Conservation (phyloP, 37 sponge, comb jelly and placozoan genomes). For the Tethya wilhelma region DNA sequence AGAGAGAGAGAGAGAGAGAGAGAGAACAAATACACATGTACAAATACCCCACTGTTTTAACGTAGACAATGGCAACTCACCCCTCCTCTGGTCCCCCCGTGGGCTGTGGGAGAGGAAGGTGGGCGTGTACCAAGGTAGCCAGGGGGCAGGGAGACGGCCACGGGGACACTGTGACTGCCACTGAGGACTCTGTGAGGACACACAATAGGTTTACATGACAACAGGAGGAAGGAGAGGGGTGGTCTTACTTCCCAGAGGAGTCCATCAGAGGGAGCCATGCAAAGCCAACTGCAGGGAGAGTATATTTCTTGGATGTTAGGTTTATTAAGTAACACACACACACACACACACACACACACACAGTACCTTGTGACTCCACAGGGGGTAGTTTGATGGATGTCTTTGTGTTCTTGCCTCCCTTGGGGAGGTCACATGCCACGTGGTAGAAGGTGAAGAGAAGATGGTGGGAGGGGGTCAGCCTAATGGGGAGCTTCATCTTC, state of each 20-base stretch:
- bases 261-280: slow-evolving; percentile 88
- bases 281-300: slow-evolving; percentile 81
- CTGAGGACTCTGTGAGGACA: slow-evolving; percentile 31
- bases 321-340: background rate
- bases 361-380: slow-evolving; percentile 24
- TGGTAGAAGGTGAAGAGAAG: slow-evolving; percentile 92
- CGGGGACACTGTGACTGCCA: slow-evolving; percentile 55
- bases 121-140: slow-evolving; percentile 61
- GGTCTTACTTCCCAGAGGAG: slow-evolving; percentile 64
- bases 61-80: background rate
- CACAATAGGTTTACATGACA: too few species aligned
- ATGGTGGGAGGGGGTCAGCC: slow-evolving; percentile 69
- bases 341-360: slow-evolving; percentile 13
- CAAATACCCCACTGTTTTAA: background rate
- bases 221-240: too few species aligned
- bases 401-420: slow-evolving; percentile 36
- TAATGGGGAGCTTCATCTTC: slow-evolving; percentile 83
- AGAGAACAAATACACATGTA: background rate
- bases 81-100: slow-evolving; percentile 14
- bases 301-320: background rate
- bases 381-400: slow-evolving; percentile 42
- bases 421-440: slow-evolving; percentile 81
- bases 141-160: slow-evolving; percentile 59
- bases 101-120: background rate
- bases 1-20: background rate